Base-by-base conservation (phyloP, 23 tunicate genomes). In the Ascidia mentula region DNA sequence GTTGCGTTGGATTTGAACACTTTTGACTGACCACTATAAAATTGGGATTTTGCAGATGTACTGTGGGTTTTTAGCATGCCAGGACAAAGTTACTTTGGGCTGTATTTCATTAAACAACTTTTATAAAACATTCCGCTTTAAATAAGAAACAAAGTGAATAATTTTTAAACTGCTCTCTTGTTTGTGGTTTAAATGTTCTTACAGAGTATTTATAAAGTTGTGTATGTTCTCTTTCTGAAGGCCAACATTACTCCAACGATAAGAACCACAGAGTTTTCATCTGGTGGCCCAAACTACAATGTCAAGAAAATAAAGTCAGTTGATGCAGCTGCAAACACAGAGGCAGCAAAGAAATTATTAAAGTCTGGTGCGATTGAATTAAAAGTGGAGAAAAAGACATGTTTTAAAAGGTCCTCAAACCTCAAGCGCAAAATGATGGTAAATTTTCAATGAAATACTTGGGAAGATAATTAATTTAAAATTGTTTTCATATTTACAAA, bases 261-360 rank as follows among this genome's bases (percentile, higher is more conserved):
- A 18, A 69, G 77, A 18, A 36, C 81, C 7, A 32, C 46, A 22
- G 86, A 81, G 70, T 82, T 82, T 77, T 34, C 70, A 13, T 59
- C 53, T 46, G 45, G 77, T 2, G 74, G 77, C 9, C 53, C 40
- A 31, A 91, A 73, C 69, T 60, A 72, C 32, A 73, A 73, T 9
- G 45, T 73, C 24, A 72, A 38, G 12, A 38, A 61, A 36, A 79
- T 89, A 0, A 36, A 76, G 24, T 74, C 97, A 5, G 60, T 73
- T 38, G 60, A 91, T 59, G 98, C 98, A 1, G 98, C 98, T 24
- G 93, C 93, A 17, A 93, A 93, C 42, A 93, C 98, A 33, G 89
- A 72, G 39, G 88, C 88, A 32, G 98, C 93, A 26, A 93, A 93
- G 72, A 65, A 84, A 34, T 61, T 93, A 60, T 69, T 93, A 6